phyloP scores from a whole-genome alignment of 2,113 vertebrate species.

The Amphiprion percula region DNA sequence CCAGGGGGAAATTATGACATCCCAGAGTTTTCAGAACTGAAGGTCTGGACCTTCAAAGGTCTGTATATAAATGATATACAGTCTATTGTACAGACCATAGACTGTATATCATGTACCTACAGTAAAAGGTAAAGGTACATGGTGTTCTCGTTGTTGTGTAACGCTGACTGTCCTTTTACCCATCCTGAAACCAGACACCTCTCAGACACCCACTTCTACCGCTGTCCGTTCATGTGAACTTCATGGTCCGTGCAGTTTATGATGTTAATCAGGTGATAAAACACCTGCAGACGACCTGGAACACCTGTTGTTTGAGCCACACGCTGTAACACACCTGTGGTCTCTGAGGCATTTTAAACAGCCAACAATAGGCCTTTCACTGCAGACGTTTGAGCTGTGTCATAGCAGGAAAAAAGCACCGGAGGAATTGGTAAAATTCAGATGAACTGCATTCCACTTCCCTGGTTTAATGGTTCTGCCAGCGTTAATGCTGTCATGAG shows the following conservation, averaged over 20 bases:
- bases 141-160: background rate
- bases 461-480: background rate
- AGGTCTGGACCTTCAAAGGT: background rate
- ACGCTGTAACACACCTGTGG: background rate
- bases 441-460: background rate
- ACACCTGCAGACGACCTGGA: background rate
- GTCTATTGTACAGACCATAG: no score
- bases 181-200: background rate
- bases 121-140: background rate
- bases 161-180: background rate
- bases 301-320: no score
- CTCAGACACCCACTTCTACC: background rate
- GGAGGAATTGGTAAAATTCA: background rate
- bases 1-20: no score
- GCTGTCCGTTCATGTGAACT: background rate
- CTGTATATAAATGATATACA: no score
- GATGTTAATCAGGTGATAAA: background rate
- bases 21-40: background rate
- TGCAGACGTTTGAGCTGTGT: background rate
- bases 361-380: background rate
- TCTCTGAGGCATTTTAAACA: no score
- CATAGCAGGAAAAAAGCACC: background rate
- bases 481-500: background rate
- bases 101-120: no score
- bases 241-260: no score